Conservation (phyloP, 2,888 invertebrate species). For the Lagria hirta region DNA sequence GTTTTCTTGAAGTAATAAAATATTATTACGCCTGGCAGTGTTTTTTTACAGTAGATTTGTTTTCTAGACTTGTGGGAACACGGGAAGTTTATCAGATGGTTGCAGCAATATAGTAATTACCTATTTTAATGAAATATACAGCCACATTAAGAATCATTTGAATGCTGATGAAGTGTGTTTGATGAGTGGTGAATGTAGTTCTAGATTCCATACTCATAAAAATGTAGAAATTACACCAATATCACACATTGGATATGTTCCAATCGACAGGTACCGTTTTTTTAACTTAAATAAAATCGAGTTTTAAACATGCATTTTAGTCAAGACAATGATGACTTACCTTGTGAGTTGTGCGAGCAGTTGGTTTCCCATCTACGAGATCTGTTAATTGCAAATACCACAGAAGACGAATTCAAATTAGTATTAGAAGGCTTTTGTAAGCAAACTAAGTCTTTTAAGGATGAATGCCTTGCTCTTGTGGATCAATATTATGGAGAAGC, state of each 20-base stretch:
- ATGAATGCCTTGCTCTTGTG: slow-evolving; percentile 74
- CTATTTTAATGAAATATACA: slow-evolving; percentile 72
- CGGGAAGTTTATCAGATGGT: slow-evolving; percentile 75
- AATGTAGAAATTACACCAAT: slow-evolving; percentile 60
- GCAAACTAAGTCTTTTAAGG: slow-evolving; percentile 71
- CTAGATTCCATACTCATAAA: slow-evolving; percentile 66
- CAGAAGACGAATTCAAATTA: slow-evolving; percentile 77
- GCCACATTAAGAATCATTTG: slow-evolving; percentile 63
- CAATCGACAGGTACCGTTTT: slow-evolving; percentile 51
- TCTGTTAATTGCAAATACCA: slow-evolving; percentile 80
- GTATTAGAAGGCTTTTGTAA: slow-evolving; percentile 79
- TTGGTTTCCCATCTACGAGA: slow-evolving; percentile 78
- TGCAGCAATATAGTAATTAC: slow-evolving; percentile 74
- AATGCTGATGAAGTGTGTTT: slow-evolving; percentile 70
- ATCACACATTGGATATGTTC: slow-evolving; percentile 60
- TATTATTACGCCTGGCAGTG: background rate
- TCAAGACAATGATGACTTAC: slow-evolving; percentile 60
- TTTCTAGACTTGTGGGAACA: slow-evolving; percentile 63
- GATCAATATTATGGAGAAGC: slow-evolving; percentile 76
- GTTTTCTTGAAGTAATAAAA: slow-evolving; percentile 56
- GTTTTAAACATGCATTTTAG: slow-evolving; percentile 12
- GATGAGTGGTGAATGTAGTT: slow-evolving; percentile 73
- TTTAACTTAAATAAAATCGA: background rate
- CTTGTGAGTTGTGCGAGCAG: slow-evolving; percentile 85
- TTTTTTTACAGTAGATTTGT: slow-evolving; percentile 1